Evolutionary conservation across 2,797 vertebrate genomes (phyloP).

Genomic region (Gymnothorax javanicus): DNA sequence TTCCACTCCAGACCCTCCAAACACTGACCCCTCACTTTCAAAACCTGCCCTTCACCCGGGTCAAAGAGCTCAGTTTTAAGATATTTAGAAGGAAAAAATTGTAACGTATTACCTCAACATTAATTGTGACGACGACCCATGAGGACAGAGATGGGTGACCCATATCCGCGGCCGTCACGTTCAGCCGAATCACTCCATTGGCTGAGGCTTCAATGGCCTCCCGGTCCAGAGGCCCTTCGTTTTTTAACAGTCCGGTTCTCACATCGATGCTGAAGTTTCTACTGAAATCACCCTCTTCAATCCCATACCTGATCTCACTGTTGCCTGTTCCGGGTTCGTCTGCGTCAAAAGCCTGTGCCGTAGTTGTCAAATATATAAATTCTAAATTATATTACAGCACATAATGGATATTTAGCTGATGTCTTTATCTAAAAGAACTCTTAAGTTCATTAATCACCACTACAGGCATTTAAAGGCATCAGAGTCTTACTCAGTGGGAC

Average conservation of each 20-base stretch:
- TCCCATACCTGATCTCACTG: not conserved
- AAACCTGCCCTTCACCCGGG: too few species aligned
- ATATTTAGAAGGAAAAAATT: not conserved
- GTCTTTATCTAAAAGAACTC: too few species aligned
- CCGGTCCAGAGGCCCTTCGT: not conserved
- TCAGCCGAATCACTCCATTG: slow-evolving; percentile 8
- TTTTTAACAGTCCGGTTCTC: not conserved
- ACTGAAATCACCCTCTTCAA: slow-evolving; percentile 7
- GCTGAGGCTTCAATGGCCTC: slow-evolving; percentile 7
- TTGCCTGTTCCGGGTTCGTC: slow-evolving; percentile 5
- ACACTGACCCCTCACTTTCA: too few species aligned
- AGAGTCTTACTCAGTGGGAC: too few species aligned
- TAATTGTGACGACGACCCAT: slow-evolving; percentile 4
- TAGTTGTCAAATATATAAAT: not conserved
- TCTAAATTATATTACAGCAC: not conserved
- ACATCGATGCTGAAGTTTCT: slow-evolving; percentile 2
- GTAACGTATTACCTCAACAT: slow-evolving; percentile 9
- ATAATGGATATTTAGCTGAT: too few species aligned
- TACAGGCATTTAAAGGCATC: too few species aligned
- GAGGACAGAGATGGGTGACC: slow-evolving; percentile 17
- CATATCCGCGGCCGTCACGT: slow-evolving; percentile 5
- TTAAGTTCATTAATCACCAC: too few species aligned
- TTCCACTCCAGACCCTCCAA: too few species aligned
- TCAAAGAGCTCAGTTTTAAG: not conserved
- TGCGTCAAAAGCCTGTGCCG: slow-evolving; percentile 2